Evolutionary conservation across 2,797 vertebrate genomes (phyloP), one percentile per base, ranked within the genome.

Genomic region (Hydrophis major): DNA sequence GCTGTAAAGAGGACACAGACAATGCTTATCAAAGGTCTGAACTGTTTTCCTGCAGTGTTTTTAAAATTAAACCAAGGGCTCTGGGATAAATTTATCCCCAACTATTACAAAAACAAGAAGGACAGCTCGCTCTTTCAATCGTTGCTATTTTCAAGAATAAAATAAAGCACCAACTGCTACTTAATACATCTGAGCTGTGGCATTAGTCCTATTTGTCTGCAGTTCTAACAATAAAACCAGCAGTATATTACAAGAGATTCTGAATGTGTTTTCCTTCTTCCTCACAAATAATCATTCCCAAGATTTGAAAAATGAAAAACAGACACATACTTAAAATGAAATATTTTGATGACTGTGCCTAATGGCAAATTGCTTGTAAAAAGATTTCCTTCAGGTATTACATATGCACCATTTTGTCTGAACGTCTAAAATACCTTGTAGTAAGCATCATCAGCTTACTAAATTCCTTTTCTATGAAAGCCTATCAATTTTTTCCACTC

Each of bases 361-460:
- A 66, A 90, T 87, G 74, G 53, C 18, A 25, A 90, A 74, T 50
- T 90, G 13, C 59, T 57, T 92, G 74, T 87, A 87, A 87, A 90
- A 69, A 90, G 16, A 90, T 69, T 90, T 90, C 53, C 27, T 90
- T 69, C 59, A 90, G 32, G 50, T 90, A 50, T 69, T 32, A 28
- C 18, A 37, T 88, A 83, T 60, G 63, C 20, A 88, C 37, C 20
- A 78, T n/a, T 78, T 90, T 86, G 63, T 88, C 20, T 53, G 63
- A 55, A 78, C 28, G 47, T 61, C 55, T 57, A 50, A 47, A 57
- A 69, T 59, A 87, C 14, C 50, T 88, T 88, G 55, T 59, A 87
- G 50, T 56, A 88, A 88, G 69, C 69, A 90, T 53, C 78, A 60
- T n/a, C 42, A 42, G 28, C 7, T 78, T 50, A 78, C 7, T 87